A percentile compares a stretch with the other conserved stretches of the same genome.
Conservation (phyloP, 2,797 vertebrate genomes). For the Avahi laniger region DNA sequence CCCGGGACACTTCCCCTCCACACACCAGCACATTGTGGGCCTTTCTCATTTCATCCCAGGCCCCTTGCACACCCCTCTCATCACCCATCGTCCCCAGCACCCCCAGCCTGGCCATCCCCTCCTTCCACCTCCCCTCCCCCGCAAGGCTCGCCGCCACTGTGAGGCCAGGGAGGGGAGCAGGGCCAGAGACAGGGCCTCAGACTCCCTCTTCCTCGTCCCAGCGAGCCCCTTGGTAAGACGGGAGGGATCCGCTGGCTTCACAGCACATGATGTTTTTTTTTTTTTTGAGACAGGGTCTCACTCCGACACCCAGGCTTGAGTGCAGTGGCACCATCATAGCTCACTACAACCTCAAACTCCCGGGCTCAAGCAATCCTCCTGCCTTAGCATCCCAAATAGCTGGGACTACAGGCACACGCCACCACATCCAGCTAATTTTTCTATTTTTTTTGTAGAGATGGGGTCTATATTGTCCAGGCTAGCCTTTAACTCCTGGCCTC, state of each 20-base stretch:
- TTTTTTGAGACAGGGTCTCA: background rate
- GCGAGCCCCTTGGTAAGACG: background rate
- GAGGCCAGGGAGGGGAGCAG: background rate
- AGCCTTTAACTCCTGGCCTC: background rate
- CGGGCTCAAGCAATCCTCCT: too few species aligned
- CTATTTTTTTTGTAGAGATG: too few species aligned
- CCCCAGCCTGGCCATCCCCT: background rate
- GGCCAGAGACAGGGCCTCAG: background rate
- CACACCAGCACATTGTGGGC: background rate
- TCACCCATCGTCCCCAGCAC: background rate
- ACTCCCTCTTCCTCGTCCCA: fast-evolving
- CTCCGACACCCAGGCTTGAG: background rate
- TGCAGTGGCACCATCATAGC: background rate
- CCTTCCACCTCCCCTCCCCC: background rate
- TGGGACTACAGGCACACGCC: too few species aligned
- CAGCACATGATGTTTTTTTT: background rate
- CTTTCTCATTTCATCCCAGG: background rate
- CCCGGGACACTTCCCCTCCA: background rate
- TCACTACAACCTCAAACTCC: background rate
- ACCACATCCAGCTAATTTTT: too few species aligned
- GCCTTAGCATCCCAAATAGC: background rate
- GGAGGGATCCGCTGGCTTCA: background rate
- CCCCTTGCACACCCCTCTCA: fast-evolving
- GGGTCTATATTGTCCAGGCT: too few species aligned
- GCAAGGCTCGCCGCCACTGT: background rate